Conservation (phyloP, 2,888 invertebrate species). For the Acholoe squamosa region DNA sequence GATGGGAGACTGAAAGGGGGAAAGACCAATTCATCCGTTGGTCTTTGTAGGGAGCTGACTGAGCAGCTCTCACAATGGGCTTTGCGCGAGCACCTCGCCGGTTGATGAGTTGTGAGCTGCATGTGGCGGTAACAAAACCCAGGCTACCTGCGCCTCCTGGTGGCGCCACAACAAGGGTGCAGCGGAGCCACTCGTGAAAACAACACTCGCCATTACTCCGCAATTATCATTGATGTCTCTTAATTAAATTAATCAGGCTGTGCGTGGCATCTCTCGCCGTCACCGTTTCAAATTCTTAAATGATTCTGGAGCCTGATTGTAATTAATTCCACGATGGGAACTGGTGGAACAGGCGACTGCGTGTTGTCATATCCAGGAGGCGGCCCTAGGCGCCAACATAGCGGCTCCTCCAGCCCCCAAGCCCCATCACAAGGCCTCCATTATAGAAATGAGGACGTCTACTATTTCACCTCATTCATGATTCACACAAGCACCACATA, state of each 20-base stretch:
- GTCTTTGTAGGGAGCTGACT: neutral
- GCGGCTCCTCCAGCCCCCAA: neutral
- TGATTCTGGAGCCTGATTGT: constrained; percentile 4
- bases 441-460: constrained; percentile 57
- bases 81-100: neutral
- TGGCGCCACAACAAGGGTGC: neutral
- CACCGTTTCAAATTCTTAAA: constrained; percentile 33
- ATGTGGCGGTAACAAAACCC: constrained; percentile 6
- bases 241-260: constrained; percentile 60
- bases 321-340: constrained; percentile 23
- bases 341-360: neutral
- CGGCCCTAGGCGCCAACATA: neutral
- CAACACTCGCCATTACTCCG: constrained; percentile 22
- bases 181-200: neutral
- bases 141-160: neutral
- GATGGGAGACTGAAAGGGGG: neutral
- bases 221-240: constrained; percentile 56
- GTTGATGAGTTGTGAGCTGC: neutral
- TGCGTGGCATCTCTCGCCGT: constrained; percentile 8
- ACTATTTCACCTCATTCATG: constrained; percentile 54
- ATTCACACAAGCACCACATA: constrained; percentile 49
- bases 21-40: constrained; percentile 4
- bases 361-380: constrained; percentile 26
- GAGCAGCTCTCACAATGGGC: constrained; percentile 21
- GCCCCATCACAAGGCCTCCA: constrained; percentile 22